Evolutionary conservation across 2,797 vertebrate genomes (phyloP).

Genomic region (Poecilia velifera): DNA sequence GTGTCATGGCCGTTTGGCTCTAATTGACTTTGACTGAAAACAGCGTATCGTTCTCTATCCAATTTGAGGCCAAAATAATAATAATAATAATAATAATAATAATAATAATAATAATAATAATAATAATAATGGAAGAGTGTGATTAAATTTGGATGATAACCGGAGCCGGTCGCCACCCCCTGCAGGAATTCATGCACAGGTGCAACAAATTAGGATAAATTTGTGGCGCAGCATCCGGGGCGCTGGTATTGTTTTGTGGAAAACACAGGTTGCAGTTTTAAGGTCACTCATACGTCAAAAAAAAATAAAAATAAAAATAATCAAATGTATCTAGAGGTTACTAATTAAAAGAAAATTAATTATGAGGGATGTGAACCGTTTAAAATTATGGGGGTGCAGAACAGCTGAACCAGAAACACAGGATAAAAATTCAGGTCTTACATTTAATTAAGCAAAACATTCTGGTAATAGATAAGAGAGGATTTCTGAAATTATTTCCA

Average conservation of each 20-base stretch:
- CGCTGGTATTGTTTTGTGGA: neutral
- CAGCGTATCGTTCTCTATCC: constrained; percentile 42
- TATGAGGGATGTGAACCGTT: neutral
- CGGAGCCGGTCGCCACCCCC: neutral
- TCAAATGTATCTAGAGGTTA: neutral
- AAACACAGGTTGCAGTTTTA: neutral
- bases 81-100: neutral
- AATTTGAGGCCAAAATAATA: constrained; percentile 34
- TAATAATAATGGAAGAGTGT: constrained; percentile 18
- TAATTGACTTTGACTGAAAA: constrained; percentile 53
- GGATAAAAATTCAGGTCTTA: neutral
- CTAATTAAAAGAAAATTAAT: neutral
- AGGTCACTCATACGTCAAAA: neutral
- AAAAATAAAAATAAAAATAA: neutral
- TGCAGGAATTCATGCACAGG: neutral
- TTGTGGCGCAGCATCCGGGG: constrained; percentile 3
- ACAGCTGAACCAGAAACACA: neutral
- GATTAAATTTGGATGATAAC: constrained; percentile 43
- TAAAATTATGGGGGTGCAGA: neutral
- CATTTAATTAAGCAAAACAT: neutral
- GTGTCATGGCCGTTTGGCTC: constrained; percentile 34
- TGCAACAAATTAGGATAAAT: constrained; percentile 2
- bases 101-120: constrained; percentile 13
- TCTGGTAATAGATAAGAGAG: neutral
- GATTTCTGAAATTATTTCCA: neutral